Percentiles rank a stretch among this genome's conserved stretches.
phyloP scores from a whole-genome alignment of 2,797 vertebrate genomes.

The Salmo trutta region DNA sequence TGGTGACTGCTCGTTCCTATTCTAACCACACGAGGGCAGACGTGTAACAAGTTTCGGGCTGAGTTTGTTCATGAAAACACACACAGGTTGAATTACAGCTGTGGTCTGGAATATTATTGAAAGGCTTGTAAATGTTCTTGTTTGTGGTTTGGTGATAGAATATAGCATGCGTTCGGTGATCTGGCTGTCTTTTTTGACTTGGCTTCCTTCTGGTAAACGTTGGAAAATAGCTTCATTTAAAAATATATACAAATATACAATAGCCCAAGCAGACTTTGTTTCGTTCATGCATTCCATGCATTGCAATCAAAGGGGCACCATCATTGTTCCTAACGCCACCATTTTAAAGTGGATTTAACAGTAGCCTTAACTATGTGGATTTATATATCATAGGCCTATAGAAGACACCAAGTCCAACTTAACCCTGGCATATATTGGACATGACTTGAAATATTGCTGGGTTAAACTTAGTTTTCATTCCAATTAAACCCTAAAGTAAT shows the following conservation, averaged over 20 bases:
- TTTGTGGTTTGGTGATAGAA: background rate
- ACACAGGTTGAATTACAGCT: slow-evolving; percentile 11
- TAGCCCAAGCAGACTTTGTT: background rate
- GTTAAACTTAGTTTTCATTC: background rate
- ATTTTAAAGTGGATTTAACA: background rate
- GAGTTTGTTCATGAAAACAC: slow-evolving; percentile 6
- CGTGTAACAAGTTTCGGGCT: slow-evolving; percentile 61
- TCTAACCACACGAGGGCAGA: slow-evolving; percentile 88
- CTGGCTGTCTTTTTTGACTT: background rate
- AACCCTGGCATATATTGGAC: background rate
- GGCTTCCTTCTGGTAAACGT: background rate
- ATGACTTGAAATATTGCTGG: background rate
- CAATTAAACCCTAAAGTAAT: background rate
- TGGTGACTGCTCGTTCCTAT: slow-evolving; percentile 40
- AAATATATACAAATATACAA: background rate
- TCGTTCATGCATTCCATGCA: background rate
- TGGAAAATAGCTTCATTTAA: background rate
- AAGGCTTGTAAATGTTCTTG: background rate
- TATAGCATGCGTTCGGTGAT: background rate
- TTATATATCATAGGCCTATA: background rate
- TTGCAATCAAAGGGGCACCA: background rate
- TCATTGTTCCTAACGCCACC: background rate
- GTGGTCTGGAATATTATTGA: slow-evolving; percentile 6
- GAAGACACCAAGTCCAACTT: background rate
- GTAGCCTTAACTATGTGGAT: background rate